These are phyloP conservation scores for Knipowitschia caucasica DNA, from an alignment of 2,797 vertebrate species.

Conservation along the genomic window DNA sequence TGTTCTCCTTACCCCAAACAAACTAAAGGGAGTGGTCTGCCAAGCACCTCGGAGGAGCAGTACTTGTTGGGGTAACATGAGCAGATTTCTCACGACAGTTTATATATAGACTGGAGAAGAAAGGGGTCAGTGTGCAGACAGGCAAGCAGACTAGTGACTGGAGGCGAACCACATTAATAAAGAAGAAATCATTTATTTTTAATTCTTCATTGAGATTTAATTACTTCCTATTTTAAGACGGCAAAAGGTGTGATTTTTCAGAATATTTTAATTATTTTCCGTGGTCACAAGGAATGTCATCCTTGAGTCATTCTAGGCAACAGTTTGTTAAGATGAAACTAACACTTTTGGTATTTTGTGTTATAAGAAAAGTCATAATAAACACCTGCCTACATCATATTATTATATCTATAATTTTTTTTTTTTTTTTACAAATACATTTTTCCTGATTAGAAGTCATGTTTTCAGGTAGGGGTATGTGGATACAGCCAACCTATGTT, in stretches of 20 bases:
- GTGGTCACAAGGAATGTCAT: background rate
- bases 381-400: no score
- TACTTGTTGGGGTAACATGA: constrained; percentile 66
- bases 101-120: constrained; percentile 66
- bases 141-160: constrained; percentile 63
- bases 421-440: no score
- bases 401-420: no score
- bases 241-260: constrained; percentile 62
- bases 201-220: constrained; percentile 82
- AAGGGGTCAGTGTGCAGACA: constrained; percentile 40
- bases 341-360: background rate
- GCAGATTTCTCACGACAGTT: constrained; percentile 45
- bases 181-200: constrained; percentile 86
- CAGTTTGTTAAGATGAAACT: no score
- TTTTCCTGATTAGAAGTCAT: no score
- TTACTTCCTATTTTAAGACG: constrained; percentile 81
- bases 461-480: no score
- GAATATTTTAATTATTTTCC: constrained; percentile 31
- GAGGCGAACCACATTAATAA: constrained; percentile 77
- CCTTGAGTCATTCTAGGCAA: background rate
- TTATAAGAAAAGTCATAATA: no score
- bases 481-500: no score
- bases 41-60: constrained; percentile 23
- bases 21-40: constrained; percentile 25
- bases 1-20: constrained; percentile 30